Percentiles rank a stretch among this genome's conserved stretches.
Evolutionary conservation across 1,140 invertebrate species (phyloP).

Genomic region (Spodoptera frugiperda): DNA sequence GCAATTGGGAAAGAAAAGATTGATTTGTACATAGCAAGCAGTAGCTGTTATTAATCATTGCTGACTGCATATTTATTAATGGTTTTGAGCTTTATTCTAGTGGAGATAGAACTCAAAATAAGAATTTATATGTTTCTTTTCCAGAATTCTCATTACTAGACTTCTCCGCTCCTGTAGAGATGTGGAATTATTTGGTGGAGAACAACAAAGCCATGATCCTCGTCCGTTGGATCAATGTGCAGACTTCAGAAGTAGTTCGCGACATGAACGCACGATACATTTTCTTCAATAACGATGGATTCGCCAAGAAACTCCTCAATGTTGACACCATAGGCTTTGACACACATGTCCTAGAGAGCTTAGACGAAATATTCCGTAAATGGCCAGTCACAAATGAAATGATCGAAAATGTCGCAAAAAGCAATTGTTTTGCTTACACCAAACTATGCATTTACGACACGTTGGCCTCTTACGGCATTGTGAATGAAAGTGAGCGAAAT

Average conservation of each 20-base stretch:
- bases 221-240: constrained; percentile 86
- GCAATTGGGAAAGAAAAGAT: too few species aligned
- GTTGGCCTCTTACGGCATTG: constrained; percentile 86
- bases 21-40: too few species aligned
- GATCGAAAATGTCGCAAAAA: constrained; percentile 84
- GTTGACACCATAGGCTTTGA: constrained; percentile 77
- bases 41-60: too few species aligned
- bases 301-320: constrained; percentile 76
- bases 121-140: constrained; percentile 58
- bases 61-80: too few species aligned
- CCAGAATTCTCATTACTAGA: constrained; percentile 84
- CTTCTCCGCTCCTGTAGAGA: constrained; percentile 81
- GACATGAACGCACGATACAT: constrained; percentile 81
- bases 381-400: constrained; percentile 87
- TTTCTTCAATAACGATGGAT: constrained; percentile 80
- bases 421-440: constrained; percentile 82
- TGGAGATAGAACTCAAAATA: too few species aligned
- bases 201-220: constrained; percentile 85
- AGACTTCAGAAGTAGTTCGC: constrained; percentile 78
- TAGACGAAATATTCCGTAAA: constrained; percentile 84
- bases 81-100: too few species aligned
- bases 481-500: constrained; percentile 83
- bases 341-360: constrained; percentile 72
- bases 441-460: constrained; percentile 87
- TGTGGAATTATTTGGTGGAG: constrained; percentile 85